Evolutionary conservation across 2,797 vertebrate genomes (phyloP).

Genomic region (Pangasius krempfi): DNA sequence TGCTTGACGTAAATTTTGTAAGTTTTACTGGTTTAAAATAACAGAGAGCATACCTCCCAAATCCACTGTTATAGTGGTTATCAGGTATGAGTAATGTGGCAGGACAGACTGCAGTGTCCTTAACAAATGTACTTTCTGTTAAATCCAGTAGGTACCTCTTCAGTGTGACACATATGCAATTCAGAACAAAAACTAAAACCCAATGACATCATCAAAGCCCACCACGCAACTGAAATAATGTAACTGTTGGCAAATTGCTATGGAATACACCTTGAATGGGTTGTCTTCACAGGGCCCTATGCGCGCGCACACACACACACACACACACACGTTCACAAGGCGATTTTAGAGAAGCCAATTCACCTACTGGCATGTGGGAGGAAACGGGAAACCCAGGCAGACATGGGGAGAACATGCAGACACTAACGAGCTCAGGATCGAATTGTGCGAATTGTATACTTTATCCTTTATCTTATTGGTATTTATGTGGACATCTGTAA

Average conservation of each 20-base stretch:
- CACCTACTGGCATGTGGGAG: not conserved
- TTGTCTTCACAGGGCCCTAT: not conserved
- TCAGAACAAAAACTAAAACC: not conserved
- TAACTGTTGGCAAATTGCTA: not conserved
- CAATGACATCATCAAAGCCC: not conserved
- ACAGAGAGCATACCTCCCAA: not conserved
- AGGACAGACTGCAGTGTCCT: not conserved
- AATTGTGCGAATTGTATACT: not conserved
- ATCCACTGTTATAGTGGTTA: not conserved
- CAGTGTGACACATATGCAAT: slow-evolving; percentile 15
- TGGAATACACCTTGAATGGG: not conserved
- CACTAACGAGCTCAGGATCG: too few relatives aligned
- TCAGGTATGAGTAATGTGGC: slow-evolving; percentile 22
- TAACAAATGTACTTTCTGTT: slow-evolving; percentile 4
- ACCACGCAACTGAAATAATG: not conserved
- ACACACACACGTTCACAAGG: not conserved
- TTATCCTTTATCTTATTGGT: not conserved
- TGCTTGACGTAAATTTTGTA: too few relatives aligned
- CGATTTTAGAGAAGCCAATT: not conserved
- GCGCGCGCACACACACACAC: not conserved
- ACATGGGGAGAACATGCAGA: not conserved
- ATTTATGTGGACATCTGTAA: not conserved
- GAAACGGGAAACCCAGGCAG: not conserved
- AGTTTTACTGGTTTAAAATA: not conserved
- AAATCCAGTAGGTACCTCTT: slow-evolving; percentile 33